Evolutionary conservation across 35 echinoderm and acorn worm genomes (phyloP), one percentile per base, ranked within the genome.

Genomic region (Patiria miniata): DNA sequence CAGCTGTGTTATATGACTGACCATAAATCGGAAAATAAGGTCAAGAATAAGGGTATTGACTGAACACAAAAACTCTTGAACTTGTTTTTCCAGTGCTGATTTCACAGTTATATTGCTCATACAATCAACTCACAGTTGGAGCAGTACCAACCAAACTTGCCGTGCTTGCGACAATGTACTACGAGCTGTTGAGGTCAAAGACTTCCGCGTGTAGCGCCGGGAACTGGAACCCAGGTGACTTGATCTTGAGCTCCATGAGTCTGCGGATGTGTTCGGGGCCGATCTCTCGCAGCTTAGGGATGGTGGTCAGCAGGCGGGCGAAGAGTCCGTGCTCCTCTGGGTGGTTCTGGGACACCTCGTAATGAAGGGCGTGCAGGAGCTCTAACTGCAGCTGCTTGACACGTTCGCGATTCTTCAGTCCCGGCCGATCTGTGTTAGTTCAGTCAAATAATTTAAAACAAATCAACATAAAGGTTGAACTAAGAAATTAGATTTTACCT

Each of bases 361-460:
- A 81, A 12, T 98, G 92, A 2, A 98, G 89, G 33, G 92, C 92
- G 78, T 86, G 91, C 78, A 98, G 83, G 17, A 98, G 82, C 39
- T 94, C 89, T 5, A 91, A 58, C 86, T 98, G 96, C 21, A 94
- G 77, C 52, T 91, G 58, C 44, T 81, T 90, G 17, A 98, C 86
- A 47, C 82, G 84, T 29, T 98, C 93, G 1, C 86, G 68, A 52
- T 90, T 89, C 68, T 98, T 98, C 81, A 98, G 82, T 42, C 92
- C 92, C 8, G 96, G 92, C 38, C 96, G 96, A 91, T 98, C 96
- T 98, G 79, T 36, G n/a, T n/a, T n/a, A n/a, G n/a, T n/a, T n/a
- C n/a, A n/a, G n/a, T n/a, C n/a, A n/a, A n/a, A n/a, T n/a, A n/a
- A n/a, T n/a, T n/a, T n/a, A n/a, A n/a, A n/a, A n/a, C n/a, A n/a